These are phyloP conservation scores for Drosophila paranaensis DNA, from an alignment of 2,888 invertebrate species.

Conservation along the genomic window DNA sequence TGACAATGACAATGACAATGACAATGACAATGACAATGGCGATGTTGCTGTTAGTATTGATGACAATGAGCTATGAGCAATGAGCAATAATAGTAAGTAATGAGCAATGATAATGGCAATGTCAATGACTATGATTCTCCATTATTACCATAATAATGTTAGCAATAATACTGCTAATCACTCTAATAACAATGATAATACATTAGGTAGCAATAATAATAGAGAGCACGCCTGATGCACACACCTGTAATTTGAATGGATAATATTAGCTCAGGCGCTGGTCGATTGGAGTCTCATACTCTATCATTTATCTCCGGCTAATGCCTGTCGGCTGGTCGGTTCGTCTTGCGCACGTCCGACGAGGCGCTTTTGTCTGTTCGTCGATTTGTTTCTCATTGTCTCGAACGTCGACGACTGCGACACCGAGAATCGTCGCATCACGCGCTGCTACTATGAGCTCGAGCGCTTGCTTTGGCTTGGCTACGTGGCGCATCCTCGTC, in stretches of 20 bases:
- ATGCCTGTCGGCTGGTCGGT: conserved; percentile 1
- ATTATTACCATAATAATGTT: not conserved
- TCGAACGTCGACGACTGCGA: conserved; percentile 20
- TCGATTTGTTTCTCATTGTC: conserved; percentile 56
- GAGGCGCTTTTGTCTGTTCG: conserved; percentile 8
- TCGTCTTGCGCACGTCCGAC: conserved; percentile 1
- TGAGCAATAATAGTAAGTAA: not conserved
- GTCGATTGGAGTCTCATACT: not conserved
- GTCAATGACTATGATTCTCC: not conserved
- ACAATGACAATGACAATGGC: not conserved
- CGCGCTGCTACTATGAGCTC: conserved; percentile 5
- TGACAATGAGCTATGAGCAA: not conserved
- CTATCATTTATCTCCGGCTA: conserved; percentile 21
- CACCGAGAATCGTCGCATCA: conserved; percentile 38
- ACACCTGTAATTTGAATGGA: conserved; percentile 1
- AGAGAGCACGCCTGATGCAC: not conserved
- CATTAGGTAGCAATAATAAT: not conserved
- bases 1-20: not conserved
- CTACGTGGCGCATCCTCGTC: conserved; percentile 43
- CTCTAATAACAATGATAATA: not conserved
- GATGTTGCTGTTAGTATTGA: too few relatives aligned
- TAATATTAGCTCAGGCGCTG: not conserved
- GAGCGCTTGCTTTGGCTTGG: not conserved
- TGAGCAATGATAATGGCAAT: not conserved
- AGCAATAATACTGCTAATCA: not conserved